Evolutionary conservation across 2,113 vertebrate genomes (phyloP).

Genomic region (Seriola dumerili): DNA sequence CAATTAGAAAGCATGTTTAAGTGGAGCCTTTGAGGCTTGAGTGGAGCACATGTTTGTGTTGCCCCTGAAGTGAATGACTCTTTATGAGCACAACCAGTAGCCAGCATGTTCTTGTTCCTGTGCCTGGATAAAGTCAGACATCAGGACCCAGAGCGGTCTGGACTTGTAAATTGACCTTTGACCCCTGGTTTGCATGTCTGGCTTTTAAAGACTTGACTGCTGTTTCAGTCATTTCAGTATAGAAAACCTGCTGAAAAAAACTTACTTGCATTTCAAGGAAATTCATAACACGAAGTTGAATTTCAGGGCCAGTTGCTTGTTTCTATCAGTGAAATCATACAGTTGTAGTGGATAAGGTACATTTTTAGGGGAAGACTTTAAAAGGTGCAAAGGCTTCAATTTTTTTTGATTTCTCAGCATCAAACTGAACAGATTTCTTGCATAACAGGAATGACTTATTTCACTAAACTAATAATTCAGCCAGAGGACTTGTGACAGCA

Average conservation of each 20-base stretch:
- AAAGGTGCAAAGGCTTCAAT: too few species aligned
- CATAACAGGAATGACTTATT: not conserved
- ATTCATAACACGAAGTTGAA: too few species aligned
- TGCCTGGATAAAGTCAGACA: constrained; percentile 60
- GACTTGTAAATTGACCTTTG: constrained; percentile 62
- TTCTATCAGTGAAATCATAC: too few species aligned
- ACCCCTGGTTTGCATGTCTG: constrained; percentile 16
- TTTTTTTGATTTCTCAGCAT: too few species aligned
- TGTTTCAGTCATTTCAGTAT: not conserved
- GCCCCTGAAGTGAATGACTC: constrained; percentile 8
- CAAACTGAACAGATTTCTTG: not conserved
- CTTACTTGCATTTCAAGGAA: too few species aligned
- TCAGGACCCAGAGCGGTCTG: constrained; percentile 35
- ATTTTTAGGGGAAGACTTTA: too few species aligned
- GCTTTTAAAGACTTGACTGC: constrained; percentile 35
- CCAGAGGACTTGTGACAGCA: not conserved
- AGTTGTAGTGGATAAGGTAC: too few species aligned
- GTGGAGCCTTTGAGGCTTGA: not conserved
- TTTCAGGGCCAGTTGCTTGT: too few species aligned
- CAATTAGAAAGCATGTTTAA: constrained; percentile 7
- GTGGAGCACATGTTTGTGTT: constrained; percentile 1
- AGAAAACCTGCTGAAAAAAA: not conserved
- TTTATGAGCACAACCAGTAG: constrained; percentile 27
- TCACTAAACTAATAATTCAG: not conserved
- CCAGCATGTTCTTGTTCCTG: constrained; percentile 24